These are phyloP conservation scores for Cataglyphis altisquamis DNA, from an alignment of 2,888 invertebrate genomes.

Conservation along the genomic window DNA sequence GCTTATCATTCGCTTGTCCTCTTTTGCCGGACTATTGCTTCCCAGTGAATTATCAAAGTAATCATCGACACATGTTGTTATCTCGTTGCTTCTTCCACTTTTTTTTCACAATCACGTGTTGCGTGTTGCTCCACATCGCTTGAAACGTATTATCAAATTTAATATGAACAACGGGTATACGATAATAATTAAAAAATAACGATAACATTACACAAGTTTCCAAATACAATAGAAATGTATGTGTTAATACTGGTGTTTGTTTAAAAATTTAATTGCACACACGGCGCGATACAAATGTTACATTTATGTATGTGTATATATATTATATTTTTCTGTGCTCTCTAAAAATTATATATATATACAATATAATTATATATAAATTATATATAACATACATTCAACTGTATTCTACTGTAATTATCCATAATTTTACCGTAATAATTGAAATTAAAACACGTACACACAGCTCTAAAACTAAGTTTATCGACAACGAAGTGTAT, in stretches of 20 bases:
- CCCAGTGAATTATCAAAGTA: conserved; percentile 49
- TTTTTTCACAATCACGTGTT: neutral
- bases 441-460: neutral
- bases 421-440: neutral
- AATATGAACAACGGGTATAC: neutral
- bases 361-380: too few relatives aligned
- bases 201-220: neutral
- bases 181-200: neutral
- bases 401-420: neutral
- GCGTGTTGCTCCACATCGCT: neutral
- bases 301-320: neutral
- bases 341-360: conserved; percentile 1
- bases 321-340: neutral
- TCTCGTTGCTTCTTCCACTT: conserved; percentile 1
- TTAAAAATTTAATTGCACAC: neutral
- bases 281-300: neutral
- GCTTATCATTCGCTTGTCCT: conserved; percentile 47
- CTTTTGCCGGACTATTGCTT: conserved; percentile 44
- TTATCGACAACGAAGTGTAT: conserved; percentile 7
- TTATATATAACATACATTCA: too few relatives aligned
- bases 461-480: neutral
- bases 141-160: conserved; percentile 13
- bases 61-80: conserved; percentile 23
- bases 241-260: neutral
- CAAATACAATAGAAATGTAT: neutral